Evolutionary conservation across 1,140 invertebrate species (phyloP).

Genomic region (Conopomorpha cramerella): DNA sequence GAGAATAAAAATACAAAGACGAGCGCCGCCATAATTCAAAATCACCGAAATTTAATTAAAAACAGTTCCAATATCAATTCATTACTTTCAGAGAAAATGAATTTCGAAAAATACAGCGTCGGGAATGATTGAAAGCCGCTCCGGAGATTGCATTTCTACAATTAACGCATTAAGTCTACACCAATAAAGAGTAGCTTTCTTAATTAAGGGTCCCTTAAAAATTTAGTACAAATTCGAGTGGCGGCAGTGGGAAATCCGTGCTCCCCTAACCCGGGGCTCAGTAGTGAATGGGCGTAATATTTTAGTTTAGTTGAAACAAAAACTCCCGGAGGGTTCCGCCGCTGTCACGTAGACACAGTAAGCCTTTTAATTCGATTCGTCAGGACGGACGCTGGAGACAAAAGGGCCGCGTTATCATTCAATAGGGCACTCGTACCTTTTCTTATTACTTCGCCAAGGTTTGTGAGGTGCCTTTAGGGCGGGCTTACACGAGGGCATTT

Average conservation of each 20-base stretch:
- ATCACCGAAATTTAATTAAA: no score
- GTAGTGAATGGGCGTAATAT: constrained; percentile 58
- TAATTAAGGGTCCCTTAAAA: constrained; percentile 59
- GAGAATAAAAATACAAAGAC: constrained; percentile 37
- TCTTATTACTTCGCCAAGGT: constrained; percentile 49
- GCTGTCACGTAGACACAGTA: constrained; percentile 60
- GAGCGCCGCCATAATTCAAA: constrained; percentile 9
- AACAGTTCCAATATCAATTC: no score
- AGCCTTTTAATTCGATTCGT: constrained; percentile 62
- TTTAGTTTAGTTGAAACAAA: constrained; percentile 59
- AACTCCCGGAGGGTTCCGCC: constrained; percentile 28
- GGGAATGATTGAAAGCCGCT: constrained; percentile 48
- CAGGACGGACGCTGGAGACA: constrained; percentile 52
- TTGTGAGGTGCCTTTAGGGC: constrained; percentile 25
- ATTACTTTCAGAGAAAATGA: no score
- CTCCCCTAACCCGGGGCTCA: constrained; percentile 24
- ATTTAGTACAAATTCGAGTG: constrained; percentile 61
- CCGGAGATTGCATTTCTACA: constrained; percentile 57
- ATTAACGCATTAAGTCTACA: constrained; percentile 56
- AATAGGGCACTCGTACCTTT: constrained; percentile 58
- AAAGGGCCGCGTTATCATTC: constrained; percentile 56
- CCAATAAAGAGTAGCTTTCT: constrained; percentile 53
- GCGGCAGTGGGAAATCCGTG: constrained; percentile 23
- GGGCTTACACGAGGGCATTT: constrained; percentile 20
- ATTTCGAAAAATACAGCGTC: no score